Evolutionary conservation across 2,113 vertebrate species (phyloP).

Genomic region (Lagopus leucura): DNA sequence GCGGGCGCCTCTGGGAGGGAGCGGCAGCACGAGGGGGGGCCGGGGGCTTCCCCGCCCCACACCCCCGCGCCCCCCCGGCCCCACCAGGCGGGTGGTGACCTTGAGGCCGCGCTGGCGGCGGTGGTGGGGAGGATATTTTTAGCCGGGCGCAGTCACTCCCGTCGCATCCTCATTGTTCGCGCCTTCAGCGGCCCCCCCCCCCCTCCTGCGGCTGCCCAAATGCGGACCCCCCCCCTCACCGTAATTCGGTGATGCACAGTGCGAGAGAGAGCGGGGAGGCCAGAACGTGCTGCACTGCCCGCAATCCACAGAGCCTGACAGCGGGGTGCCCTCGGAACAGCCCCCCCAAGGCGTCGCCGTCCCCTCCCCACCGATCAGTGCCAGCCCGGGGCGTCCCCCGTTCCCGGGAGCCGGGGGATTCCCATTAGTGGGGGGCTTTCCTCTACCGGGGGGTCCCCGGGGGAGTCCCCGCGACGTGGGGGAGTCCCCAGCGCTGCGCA

Average conservation of each 20-base stretch:
- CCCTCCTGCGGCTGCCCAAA: background rate
- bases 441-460: background rate
- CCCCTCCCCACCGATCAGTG: background rate
- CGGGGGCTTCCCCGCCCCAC: background rate
- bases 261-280: background rate
- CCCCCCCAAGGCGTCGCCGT: background rate
- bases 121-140: background rate
- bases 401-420: background rate
- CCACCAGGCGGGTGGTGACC: background rate
- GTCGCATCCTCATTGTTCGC: background rate
- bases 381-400: too few relatives aligned
- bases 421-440: background rate
- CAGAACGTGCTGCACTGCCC: too few relatives aligned
- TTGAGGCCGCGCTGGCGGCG: background rate
- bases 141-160: background rate
- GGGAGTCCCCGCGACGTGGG: background rate
- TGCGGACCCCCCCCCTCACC: background rate
- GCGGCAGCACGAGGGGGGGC: too few relatives aligned
- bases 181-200: background rate
- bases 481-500: background rate
- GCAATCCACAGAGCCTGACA: background rate
- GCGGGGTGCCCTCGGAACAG: background rate
- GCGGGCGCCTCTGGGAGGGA: too few relatives aligned
- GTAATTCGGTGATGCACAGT: fast-evolving
- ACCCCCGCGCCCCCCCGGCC: background rate